phyloP scores from a whole-genome alignment of 2,113 vertebrate genomes.

The Ptilorrhoa leucosticta region DNA sequence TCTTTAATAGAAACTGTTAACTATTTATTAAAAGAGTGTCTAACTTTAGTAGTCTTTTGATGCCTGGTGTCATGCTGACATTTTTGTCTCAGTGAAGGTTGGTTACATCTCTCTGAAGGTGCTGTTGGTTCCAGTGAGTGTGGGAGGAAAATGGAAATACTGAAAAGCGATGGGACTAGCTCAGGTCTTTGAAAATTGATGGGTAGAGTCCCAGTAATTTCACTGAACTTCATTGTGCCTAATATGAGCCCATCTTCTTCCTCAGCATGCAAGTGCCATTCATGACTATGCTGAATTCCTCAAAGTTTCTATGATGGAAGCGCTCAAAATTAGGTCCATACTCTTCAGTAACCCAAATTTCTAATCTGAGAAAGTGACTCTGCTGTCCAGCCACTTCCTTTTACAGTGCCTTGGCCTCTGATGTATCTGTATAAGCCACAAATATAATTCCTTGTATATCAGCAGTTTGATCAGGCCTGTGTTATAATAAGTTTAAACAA shows the following conservation, averaged over 20 bases:
- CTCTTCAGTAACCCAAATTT: background rate
- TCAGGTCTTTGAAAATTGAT: background rate
- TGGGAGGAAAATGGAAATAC: background rate
- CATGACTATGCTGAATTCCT: background rate
- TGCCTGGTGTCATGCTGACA: background rate
- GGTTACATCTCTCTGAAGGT: background rate
- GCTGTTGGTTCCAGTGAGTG: background rate
- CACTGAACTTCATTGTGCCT: background rate
- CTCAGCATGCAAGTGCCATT: background rate
- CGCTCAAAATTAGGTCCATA: background rate
- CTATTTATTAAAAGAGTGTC: background rate
- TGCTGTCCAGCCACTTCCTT: background rate
- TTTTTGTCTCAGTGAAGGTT: background rate
- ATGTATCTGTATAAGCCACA: background rate
- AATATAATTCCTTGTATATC: background rate
- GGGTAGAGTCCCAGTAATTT: background rate
- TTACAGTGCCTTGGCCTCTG: background rate
- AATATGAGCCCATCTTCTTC: background rate
- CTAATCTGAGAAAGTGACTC: background rate
- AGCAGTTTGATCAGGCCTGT: background rate
- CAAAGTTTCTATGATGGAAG: background rate
- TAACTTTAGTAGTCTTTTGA: background rate
- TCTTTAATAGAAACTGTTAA: background rate
- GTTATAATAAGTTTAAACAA: background rate
- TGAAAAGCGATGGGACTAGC: background rate